phyloP scores from a whole-genome alignment of 2,797 vertebrate genomes.

The Knipowitschia caucasica region DNA sequence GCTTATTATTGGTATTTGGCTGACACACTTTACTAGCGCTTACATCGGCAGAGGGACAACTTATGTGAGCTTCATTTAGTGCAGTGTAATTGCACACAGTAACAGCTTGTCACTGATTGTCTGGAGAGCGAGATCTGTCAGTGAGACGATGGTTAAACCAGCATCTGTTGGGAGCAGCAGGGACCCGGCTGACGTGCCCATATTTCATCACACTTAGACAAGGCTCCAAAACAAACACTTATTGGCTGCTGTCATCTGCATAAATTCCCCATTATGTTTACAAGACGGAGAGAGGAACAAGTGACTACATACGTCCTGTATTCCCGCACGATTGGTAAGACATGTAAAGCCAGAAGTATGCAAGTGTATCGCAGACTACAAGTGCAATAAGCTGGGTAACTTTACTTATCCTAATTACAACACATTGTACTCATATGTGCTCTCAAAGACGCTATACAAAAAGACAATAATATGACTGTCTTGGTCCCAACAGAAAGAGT shows the following conservation, averaged over 20 bases:
- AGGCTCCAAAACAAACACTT: conserved; percentile 19
- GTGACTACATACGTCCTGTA: background rate
- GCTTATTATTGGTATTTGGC: no score
- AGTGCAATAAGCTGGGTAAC: no score
- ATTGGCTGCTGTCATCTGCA: conserved; percentile 20
- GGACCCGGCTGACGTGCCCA: conserved; percentile 21
- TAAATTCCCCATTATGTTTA: conserved; percentile 1
- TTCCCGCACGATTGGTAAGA: background rate
- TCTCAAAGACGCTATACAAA: no score
- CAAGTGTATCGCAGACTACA: background rate
- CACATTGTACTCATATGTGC: no score
- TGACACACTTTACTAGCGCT: background rate
- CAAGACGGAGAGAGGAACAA: conserved; percentile 1
- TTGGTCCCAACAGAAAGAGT: no score
- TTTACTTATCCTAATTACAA: no score
- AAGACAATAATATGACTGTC: no score
- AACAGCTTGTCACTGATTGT: conserved; percentile 55
- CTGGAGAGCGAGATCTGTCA: conserved; percentile 53
- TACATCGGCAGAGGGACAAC: conserved; percentile 24
- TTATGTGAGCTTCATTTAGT: conserved; percentile 41
- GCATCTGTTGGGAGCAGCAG: conserved; percentile 54
- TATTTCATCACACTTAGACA: conserved; percentile 23
- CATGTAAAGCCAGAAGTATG: no score
- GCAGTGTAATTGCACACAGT: conserved; percentile 45
- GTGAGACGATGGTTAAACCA: conserved; percentile 53